Conservation (phyloP, 1,140 invertebrate species). For the Atta colombica region DNA sequence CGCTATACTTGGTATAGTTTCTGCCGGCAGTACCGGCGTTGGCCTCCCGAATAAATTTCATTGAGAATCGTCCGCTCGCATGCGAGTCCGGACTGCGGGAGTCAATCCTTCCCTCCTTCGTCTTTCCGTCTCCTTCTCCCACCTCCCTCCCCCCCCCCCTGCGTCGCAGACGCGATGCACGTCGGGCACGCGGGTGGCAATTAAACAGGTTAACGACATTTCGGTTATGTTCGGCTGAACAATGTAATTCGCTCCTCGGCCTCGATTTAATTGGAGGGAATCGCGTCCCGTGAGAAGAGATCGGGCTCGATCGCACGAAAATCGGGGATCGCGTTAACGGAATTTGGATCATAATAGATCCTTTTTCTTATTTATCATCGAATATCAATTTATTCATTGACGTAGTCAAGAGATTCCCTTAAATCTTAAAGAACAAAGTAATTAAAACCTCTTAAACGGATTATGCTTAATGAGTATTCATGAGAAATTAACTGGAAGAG, state of each 20-base stretch:
- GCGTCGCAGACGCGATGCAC: background rate
- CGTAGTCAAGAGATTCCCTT: too few relatives aligned
- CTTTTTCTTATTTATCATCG: background rate
- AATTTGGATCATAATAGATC: background rate
- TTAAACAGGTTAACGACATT: constrained; percentile 62
- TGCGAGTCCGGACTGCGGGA: constrained; percentile 26
- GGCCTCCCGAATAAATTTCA: constrained; percentile 69
- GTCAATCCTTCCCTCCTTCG: background rate
- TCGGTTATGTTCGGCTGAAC: constrained; percentile 49
- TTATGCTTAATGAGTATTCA: too few relatives aligned
- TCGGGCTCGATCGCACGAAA: constrained; percentile 9
- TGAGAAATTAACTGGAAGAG: too few relatives aligned
- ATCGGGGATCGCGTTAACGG: constrained; percentile 4
- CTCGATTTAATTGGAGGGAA: constrained; percentile 40
- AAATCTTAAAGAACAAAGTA: too few relatives aligned
- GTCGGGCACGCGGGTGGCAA: constrained; percentile 39
- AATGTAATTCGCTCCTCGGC: constrained; percentile 24
- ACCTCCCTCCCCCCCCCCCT: too few relatives aligned
- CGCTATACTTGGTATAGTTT: constrained; percentile 61
- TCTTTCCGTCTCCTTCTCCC: background rate
- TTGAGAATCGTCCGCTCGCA: constrained; percentile 47
- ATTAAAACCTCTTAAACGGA: too few relatives aligned
- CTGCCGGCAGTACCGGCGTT: background rate
- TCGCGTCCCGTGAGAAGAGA: constrained; percentile 34
- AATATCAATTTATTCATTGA: too few relatives aligned